Conservation (phyloP, 2,113 vertebrate genomes). For the Pygoscelis adeliae region DNA sequence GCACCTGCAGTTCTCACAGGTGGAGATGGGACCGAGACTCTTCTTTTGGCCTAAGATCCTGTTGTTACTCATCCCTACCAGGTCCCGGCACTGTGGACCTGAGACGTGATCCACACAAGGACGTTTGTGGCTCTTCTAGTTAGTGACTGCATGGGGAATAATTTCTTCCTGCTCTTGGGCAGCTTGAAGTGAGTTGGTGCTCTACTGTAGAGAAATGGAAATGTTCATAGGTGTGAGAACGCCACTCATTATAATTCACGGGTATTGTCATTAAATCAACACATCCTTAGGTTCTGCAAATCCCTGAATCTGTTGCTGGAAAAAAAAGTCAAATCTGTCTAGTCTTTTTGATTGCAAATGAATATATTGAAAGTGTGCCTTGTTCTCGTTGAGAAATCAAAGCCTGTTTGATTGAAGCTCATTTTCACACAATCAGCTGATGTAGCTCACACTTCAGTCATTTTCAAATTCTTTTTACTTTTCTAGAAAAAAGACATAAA, state of each 20-base stretch:
- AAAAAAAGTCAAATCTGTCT: not conserved
- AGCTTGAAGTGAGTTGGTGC: not conserved
- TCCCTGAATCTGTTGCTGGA: not conserved
- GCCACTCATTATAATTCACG: not conserved
- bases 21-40: not conserved
- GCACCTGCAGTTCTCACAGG: not conserved
- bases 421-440: slow-evolving; percentile 40
- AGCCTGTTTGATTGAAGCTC: slow-evolving; percentile 38
- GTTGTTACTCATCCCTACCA: not conserved
- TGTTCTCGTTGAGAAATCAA: slow-evolving; percentile 1
- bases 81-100: not conserved
- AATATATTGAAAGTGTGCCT: not conserved
- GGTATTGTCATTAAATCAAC: not conserved
- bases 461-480: not conserved
- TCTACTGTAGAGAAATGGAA: not conserved
- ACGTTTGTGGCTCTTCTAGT: not conserved
- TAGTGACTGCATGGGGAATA: not conserved
- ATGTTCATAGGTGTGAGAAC: not conserved
- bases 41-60: not conserved
- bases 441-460: not conserved
- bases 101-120: not conserved
- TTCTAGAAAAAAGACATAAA: not conserved
- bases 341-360: slow-evolving; percentile 39
- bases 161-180: not conserved
- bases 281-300: not conserved